phyloP scores from a whole-genome alignment of 2,888 invertebrate genomes.

The Chloroclysta siterata region DNA sequence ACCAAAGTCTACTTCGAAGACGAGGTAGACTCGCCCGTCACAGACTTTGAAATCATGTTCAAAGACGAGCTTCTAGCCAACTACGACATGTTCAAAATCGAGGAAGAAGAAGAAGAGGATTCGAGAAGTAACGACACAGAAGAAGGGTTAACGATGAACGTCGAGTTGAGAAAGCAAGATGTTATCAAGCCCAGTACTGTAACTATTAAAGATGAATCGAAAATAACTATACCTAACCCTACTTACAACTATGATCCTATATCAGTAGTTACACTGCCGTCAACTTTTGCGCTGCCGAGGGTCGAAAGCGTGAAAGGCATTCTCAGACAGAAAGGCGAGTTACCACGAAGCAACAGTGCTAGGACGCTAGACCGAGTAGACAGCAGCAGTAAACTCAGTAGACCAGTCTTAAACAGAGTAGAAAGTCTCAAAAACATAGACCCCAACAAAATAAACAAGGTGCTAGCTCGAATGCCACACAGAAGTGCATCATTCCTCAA shows the following conservation, averaged over 20 bases:
- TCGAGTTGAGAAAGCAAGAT: constrained; percentile 71
- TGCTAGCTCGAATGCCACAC: constrained; percentile 74
- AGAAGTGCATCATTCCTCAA: constrained; percentile 81
- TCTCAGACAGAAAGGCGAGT: constrained; percentile 58
- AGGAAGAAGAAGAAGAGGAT: constrained; percentile 76
- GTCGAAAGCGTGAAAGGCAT: constrained; percentile 78
- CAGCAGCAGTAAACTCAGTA: constrained; percentile 58
- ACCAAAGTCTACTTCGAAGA: constrained; percentile 82
- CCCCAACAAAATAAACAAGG: constrained; percentile 72
- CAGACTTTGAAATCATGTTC: constrained; percentile 83
- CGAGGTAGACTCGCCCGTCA: constrained; percentile 78
- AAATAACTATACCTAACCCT: constrained; percentile 71
- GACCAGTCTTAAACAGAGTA: constrained; percentile 67
- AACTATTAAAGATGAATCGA: constrained; percentile 75
- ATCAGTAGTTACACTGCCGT: constrained; percentile 65
- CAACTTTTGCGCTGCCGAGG: constrained; percentile 67
- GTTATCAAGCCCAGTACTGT: constrained; percentile 76
- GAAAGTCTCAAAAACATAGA: constrained; percentile 78
- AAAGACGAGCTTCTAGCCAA: constrained; percentile 76
- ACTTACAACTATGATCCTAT: constrained; percentile 75
- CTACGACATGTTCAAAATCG: constrained; percentile 79
- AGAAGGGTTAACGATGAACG: constrained; percentile 77
- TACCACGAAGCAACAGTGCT: constrained; percentile 71
- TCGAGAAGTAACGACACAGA: constrained; percentile 68
- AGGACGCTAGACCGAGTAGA: constrained; percentile 70